Percentiles rank a stretch among this genome's conserved stretches.
Conservation (phyloP, 1,140 invertebrate genomes). For the Pentalonia nigronervosa region DNA sequence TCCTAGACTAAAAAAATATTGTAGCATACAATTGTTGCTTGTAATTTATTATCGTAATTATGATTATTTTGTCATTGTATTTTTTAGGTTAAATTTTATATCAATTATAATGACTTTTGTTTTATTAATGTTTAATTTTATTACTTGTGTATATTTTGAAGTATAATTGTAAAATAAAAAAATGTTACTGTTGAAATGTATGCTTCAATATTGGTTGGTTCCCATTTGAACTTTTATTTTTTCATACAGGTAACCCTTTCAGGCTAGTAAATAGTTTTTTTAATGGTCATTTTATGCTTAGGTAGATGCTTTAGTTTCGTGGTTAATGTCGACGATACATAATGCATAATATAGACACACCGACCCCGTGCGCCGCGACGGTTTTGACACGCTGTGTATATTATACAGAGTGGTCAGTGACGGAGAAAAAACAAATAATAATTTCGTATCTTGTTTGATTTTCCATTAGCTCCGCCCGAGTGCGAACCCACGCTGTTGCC, state of each 20-base stretch:
- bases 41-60: too few relatives aligned
- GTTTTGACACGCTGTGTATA: background rate
- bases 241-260: background rate
- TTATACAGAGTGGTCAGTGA: background rate
- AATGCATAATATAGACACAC: background rate
- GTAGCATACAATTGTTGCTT: too few relatives aligned
- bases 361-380: background rate
- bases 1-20: too few relatives aligned
- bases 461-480: slow-evolving; percentile 81
- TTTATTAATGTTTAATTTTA: too few relatives aligned
- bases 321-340: background rate
- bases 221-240: background rate
- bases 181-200: too few relatives aligned
- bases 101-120: too few relatives aligned
- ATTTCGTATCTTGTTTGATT: slow-evolving; percentile 59
- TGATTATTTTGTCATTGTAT: too few relatives aligned
- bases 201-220: too few relatives aligned
- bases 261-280: background rate
- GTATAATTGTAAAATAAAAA: too few relatives aligned
- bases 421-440: background rate
- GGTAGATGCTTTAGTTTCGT: background rate
- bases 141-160: too few relatives aligned
- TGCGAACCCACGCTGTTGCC: slow-evolving; percentile 85
- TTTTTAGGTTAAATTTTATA: too few relatives aligned
- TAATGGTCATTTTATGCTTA: background rate